Percentiles rank a stretch among this genome's conserved stretches.
phyloP scores from a whole-genome alignment of 2,113 vertebrate species.

The Vombatus ursinus region DNA sequence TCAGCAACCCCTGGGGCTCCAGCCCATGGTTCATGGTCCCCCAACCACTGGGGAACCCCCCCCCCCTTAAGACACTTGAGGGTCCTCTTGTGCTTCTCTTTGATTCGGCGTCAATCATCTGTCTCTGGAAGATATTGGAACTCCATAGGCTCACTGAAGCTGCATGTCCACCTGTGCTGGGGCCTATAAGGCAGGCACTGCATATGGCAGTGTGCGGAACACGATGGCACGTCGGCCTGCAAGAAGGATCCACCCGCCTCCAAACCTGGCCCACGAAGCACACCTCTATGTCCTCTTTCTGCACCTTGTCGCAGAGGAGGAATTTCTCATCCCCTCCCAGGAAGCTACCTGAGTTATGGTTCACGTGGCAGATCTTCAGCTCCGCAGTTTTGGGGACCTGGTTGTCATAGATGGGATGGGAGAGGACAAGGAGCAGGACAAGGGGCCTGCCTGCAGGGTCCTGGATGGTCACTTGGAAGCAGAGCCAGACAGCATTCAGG shows the following conservation, averaged over 20 bases:
- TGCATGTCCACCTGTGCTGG: conserved; percentile 92
- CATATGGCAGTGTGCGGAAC: conserved; percentile 91
- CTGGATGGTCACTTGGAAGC: conserved; percentile 93
- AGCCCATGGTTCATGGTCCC: not conserved
- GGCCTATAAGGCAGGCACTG: conserved; percentile 83
- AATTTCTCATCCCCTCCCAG: conserved; percentile 94
- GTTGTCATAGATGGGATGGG: conserved; percentile 96
- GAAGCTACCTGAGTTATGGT: conserved; percentile 92
- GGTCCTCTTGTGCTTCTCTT: conserved; percentile 83
- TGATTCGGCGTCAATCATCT: conserved; percentile 83
- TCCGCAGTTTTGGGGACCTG: conserved; percentile 94
- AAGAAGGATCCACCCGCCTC: conserved; percentile 93
- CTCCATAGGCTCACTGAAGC: conserved; percentile 94
- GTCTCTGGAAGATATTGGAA: conserved; percentile 92
- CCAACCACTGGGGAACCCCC: not conserved
- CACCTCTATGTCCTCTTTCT: conserved; percentile 97
- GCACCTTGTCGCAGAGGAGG: conserved; percentile 94
- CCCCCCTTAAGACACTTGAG: conserved; percentile 69
- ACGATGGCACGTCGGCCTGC: conserved; percentile 94
- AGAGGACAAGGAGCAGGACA: conserved; percentile 87
- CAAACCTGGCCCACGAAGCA: conserved; percentile 93
- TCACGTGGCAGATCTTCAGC: conserved; percentile 94
- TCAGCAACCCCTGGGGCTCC: conserved; percentile 12
- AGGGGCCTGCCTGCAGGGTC: conserved; percentile 82
- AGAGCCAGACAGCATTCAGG: conserved; percentile 95